Base-by-base conservation (phyloP, 2,797 vertebrate species). In the Chrysolophus pictus region DNA sequence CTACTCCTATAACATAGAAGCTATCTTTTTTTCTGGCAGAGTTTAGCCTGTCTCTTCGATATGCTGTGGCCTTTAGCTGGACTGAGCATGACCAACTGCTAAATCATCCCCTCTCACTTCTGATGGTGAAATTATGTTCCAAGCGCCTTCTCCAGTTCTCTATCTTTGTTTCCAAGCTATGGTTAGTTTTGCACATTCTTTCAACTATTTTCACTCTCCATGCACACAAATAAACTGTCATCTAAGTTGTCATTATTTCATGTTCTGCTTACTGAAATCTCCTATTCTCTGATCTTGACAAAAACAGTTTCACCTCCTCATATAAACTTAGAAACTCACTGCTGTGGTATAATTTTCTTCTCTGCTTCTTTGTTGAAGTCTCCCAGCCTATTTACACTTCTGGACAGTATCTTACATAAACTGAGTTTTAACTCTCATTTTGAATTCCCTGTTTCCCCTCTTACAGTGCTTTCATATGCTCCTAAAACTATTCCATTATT, bases 11-110 rank as follows among this genome's bases (percentile, higher is more conserved):
- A 77, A 49, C 11, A 74, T 3, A 70, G 11, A 35, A 42, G 2
- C 7, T 41, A 1, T 5, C 16, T 21, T 23, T 22, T 4, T 53
- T 64, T 62, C 31, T 0, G 0, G 10, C 11, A 31, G 24, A 26
- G 2, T 49, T 87, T 65, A 37, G 0, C 7, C 19, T 65, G 4
- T 59, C 9, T 87, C 10, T 87, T 26, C 81, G n/a, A 11, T 35
- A 13, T 6, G 6, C n/a, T 26, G 3, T 23, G 15, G 22, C 13
- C 26, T 81, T 60, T 83, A 60, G 31, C 1, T 74, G 47, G 23
- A 65, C n/a, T 10, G 14, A 88, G 9, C 21, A 49, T 4, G 10
- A 47, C n/a, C 51, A 69, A 4, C 3, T 78, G 80, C 23, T 53
- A 75, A 72, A 18, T 55, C 23, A 51, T 35, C 7, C 14, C 75